phyloP scores from a whole-genome alignment of 1,140 invertebrate species.

The Uloborus diversus region DNA sequence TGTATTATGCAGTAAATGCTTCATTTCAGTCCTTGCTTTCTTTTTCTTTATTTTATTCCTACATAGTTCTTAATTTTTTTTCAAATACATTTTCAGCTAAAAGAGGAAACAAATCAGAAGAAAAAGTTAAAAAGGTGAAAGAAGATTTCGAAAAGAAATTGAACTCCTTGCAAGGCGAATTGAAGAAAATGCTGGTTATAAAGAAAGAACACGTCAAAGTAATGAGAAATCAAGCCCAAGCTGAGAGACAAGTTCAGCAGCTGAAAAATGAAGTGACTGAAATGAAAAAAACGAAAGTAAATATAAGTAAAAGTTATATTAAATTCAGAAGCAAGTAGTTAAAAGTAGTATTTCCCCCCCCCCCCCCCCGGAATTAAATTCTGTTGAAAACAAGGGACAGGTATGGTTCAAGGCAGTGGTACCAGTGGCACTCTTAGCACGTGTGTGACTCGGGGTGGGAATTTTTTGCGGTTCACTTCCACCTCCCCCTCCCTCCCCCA shows the following conservation, averaged over 20 bases:
- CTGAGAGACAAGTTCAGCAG: conserved; percentile 81
- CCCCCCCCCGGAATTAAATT: too few species aligned
- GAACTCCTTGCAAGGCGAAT: conserved; percentile 82
- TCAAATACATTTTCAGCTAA: conserved; percentile 12
- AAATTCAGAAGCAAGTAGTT: too few species aligned
- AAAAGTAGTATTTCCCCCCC: too few species aligned
- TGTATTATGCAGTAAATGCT: too few species aligned
- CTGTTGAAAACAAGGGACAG: too few species aligned
- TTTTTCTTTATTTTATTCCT: not conserved
- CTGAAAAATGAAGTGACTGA: conserved; percentile 83
- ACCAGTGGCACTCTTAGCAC: too few species aligned
- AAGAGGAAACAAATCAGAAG: conserved; percentile 57
- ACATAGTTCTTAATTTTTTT: not conserved
- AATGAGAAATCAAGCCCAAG: conserved; percentile 81
- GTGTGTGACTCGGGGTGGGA: too few species aligned
- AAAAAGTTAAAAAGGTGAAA: conserved; percentile 78
- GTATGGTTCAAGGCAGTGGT: too few species aligned
- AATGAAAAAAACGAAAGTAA: conserved; percentile 86
- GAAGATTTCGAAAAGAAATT: conserved; percentile 92
- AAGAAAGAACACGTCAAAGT: conserved; percentile 89
- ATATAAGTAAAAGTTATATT: conserved; percentile 70
- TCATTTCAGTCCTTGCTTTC: too few species aligned
- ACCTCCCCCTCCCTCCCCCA: too few species aligned
- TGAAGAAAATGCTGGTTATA: conserved; percentile 85
- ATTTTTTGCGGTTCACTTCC: too few species aligned